A percentile compares a stretch with the other conserved stretches of the same genome.
Evolutionary conservation across 2,797 vertebrate species (phyloP).

Genomic region (Lepus oiostolus): DNA sequence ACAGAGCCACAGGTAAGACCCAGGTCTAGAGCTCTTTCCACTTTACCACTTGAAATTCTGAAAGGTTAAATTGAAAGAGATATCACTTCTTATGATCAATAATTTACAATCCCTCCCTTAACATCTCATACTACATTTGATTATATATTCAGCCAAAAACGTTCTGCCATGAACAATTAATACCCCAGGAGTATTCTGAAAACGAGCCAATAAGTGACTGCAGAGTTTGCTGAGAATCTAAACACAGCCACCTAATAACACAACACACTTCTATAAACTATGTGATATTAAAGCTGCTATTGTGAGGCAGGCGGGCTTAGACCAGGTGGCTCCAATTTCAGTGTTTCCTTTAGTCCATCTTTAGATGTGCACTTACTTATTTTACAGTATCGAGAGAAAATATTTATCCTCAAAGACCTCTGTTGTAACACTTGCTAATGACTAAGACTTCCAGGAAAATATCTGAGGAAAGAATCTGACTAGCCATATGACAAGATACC

Average conservation of each 20-base stretch:
- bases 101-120: background rate
- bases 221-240: background rate
- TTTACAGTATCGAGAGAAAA: conserved; percentile 38
- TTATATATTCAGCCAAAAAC: conserved; percentile 10
- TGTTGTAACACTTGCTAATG: background rate
- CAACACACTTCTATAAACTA: conserved; percentile 9
- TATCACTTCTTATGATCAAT: conserved; percentile 7
- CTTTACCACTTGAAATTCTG: background rate
- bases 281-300: background rate
- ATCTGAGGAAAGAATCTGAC: conserved; percentile 57
- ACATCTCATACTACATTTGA: background rate
- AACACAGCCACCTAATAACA: background rate
- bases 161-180: background rate
- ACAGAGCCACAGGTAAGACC: background rate
- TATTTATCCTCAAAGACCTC: conserved; percentile 20
- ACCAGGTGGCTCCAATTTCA: background rate
- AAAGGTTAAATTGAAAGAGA: conserved; percentile 44
- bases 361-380: conserved; percentile 1
- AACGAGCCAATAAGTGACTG: background rate
- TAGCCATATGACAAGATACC: background rate
- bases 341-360: conserved; percentile 31
- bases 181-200: conserved; percentile 48
- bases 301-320: conserved; percentile 46
- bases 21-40: background rate
- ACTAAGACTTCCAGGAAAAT: conserved; percentile 1